These are phyloP conservation scores for Benitochromis conjunctus DNA, from an alignment of 2,113 vertebrate genomes.

Conservation along the genomic window DNA sequence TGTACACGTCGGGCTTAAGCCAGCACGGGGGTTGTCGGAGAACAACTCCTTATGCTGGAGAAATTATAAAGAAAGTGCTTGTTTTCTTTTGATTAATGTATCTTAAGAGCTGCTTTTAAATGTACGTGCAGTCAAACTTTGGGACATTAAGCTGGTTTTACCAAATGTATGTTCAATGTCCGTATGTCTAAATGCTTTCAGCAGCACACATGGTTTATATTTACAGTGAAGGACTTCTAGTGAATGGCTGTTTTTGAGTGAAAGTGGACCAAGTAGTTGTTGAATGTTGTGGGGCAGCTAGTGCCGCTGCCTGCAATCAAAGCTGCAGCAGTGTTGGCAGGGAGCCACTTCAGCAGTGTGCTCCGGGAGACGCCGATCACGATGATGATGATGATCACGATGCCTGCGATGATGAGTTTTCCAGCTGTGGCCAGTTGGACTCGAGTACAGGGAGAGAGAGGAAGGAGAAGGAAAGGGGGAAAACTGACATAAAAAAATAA, in stretches of 20 bases:
- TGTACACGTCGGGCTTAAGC: background rate
- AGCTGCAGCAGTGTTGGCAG: constrained; percentile 11
- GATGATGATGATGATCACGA: constrained; percentile 1
- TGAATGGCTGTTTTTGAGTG: background rate
- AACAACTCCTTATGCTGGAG: background rate
- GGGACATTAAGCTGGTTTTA: background rate
- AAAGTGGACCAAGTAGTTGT: constrained; percentile 23
- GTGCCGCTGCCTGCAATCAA: background rate
- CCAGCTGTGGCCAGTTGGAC: constrained; percentile 62
- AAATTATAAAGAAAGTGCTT: background rate
- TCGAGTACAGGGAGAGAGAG: background rate
- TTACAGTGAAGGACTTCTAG: background rate
- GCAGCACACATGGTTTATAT: constrained; percentile 12
- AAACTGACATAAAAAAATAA: constrained; percentile 14
- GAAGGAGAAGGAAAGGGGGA: constrained; percentile 42
- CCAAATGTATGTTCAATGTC: background rate
- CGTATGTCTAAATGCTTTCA: background rate
- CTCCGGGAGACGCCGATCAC: background rate
- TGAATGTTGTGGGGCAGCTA: constrained; percentile 12
- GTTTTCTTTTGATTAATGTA: background rate
- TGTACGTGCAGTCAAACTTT: background rate
- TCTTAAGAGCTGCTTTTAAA: background rate
- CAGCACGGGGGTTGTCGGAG: background rate
- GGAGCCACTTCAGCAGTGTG: constrained; percentile 1
- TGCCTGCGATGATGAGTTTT: constrained; percentile 57